Evolutionary conservation across 2,797 vertebrate species (phyloP).

Genomic region (Centropyge bicolor): DNA sequence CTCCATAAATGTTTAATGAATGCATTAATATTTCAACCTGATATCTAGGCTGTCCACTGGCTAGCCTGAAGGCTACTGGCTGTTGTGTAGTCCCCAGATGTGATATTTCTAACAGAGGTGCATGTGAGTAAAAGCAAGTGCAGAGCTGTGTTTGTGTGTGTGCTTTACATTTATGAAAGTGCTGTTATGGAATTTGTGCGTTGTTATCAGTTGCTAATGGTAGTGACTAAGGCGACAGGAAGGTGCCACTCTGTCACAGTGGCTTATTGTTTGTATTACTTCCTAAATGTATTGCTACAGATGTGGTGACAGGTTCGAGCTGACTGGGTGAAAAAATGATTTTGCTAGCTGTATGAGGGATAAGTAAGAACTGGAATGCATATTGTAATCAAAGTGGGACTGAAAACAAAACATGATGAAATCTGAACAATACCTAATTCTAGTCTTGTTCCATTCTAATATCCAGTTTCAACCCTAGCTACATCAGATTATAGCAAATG

Average conservation of each 20-base stretch:
- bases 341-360: background rate
- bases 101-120: conserved; percentile 19
- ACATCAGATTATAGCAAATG: conserved; percentile 20
- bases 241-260: too few species aligned
- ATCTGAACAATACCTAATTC: background rate
- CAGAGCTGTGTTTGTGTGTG: background rate
- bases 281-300: too few species aligned
- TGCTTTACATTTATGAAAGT: conserved; percentile 5
- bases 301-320: too few species aligned
- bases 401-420: background rate
- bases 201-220: too few species aligned
- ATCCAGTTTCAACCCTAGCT: background rate
- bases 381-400: background rate
- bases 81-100: conserved; percentile 11
- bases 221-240: too few species aligned
- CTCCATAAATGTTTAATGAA: conserved; percentile 52
- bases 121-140: conserved; percentile 3
- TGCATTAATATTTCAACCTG: conserved; percentile 46
- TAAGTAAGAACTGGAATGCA: background rate
- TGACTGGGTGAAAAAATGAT: too few species aligned
- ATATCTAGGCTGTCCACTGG: conserved; percentile 27
- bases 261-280: too few species aligned
- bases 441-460: background rate
- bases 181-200: background rate
- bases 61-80: conserved; percentile 16